Conservation (phyloP, 1,140 invertebrate genomes). For the Monomorium pharaonis region DNA sequence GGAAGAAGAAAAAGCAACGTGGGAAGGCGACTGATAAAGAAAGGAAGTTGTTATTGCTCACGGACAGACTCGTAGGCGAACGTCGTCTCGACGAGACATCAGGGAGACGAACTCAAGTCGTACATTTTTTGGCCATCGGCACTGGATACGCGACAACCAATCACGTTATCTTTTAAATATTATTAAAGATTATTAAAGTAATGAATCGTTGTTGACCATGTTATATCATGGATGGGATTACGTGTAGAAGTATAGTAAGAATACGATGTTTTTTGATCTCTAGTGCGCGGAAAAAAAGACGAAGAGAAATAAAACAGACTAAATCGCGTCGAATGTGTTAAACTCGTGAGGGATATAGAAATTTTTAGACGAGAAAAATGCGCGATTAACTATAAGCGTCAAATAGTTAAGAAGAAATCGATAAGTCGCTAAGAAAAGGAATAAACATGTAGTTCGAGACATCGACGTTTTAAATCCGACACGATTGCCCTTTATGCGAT, state of each 20-base stretch:
- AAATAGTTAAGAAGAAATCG: constrained; percentile 42
- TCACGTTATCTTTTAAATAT: constrained; percentile 84
- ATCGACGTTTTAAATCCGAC: constrained; percentile 43
- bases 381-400: constrained; percentile 41
- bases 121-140: constrained; percentile 72
- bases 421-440: constrained; percentile 26
- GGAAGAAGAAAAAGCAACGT: constrained; percentile 19
- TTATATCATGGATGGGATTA: constrained; percentile 73
- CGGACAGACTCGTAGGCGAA: constrained; percentile 67
- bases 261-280: constrained; percentile 75
- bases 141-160: constrained; percentile 83
- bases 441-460: constrained; percentile 38
- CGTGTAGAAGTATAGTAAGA: constrained; percentile 70
- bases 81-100: constrained; percentile 40
- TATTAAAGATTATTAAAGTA: constrained; percentile 73
- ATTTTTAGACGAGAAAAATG: constrained; percentile 18
- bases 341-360: constrained; percentile 17
- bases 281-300: constrained; percentile 53
- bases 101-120: constrained; percentile 52
- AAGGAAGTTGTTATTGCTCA: constrained; percentile 67
- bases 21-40: constrained; percentile 42
- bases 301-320: constrained; percentile 21
- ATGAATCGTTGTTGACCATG: constrained; percentile 82
- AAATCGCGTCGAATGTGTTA: constrained; percentile 26
- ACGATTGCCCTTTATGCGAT: constrained; percentile 11